A percentile compares a stretch with the other conserved stretches of the same genome.
phyloP scores from a whole-genome alignment of 2,797 vertebrate species.

The Argya squamiceps region DNA sequence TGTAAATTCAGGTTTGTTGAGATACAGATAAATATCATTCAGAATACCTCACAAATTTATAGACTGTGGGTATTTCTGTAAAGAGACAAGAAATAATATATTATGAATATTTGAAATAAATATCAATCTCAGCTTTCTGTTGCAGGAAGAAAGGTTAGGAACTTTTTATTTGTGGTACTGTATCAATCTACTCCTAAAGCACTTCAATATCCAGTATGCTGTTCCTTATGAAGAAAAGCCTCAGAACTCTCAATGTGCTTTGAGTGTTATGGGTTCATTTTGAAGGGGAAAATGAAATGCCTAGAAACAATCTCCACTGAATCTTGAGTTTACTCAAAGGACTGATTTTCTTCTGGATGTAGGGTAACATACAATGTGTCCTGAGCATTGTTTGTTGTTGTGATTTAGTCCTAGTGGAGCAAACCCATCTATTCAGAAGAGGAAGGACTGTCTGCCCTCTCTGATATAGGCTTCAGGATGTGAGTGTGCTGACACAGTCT shows the following conservation, averaged over 20 bases:
- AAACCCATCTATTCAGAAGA: background rate
- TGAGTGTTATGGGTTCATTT: background rate
- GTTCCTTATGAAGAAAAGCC: background rate
- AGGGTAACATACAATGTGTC: background rate
- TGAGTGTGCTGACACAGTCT: background rate
- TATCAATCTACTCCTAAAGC: background rate
- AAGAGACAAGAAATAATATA: background rate
- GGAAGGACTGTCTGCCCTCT: background rate
- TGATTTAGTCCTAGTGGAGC: background rate
- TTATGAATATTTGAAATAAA: background rate
- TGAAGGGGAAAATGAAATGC: background rate
- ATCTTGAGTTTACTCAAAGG: background rate
- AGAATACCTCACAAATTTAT: background rate
- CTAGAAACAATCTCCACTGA: background rate
- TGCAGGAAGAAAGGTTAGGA: background rate
- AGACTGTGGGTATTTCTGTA: background rate
- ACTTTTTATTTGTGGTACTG: background rate
- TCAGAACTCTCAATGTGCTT: background rate
- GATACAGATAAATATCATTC: background rate
- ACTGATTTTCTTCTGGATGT: background rate
- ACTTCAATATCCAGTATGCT: background rate
- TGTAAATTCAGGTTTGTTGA: background rate
- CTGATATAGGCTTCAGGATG: background rate
- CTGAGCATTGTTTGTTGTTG: fast-evolving
- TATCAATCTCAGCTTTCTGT: background rate